These are phyloP conservation scores for Athalia rosae DNA, from an alignment of 2,888 invertebrate genomes.

Conservation along the genomic window DNA sequence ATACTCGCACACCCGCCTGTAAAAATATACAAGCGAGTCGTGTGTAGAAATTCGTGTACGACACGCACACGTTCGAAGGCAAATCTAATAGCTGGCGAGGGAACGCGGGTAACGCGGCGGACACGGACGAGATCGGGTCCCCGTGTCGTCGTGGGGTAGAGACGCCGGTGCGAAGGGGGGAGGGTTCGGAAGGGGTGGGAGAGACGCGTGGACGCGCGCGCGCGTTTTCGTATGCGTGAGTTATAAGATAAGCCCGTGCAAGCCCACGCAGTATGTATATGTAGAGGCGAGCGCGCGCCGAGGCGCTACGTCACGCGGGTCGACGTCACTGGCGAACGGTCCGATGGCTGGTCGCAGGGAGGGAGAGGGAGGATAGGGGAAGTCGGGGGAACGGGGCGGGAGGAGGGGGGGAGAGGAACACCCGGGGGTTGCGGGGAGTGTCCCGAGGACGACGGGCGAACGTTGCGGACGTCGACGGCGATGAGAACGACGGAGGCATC, in stretches of 20 bases:
- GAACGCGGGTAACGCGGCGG: slow-evolving; percentile 64
- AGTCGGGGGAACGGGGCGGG: slow-evolving; percentile 43
- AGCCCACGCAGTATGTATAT: slow-evolving; percentile 35
- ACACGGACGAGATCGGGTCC: slow-evolving; percentile 51
- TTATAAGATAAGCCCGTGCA: slow-evolving; percentile 43
- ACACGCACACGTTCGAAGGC: slow-evolving; percentile 39
- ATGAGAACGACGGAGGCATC: slow-evolving; percentile 49
- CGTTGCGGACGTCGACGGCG: slow-evolving; percentile 47
- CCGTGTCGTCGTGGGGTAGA: slow-evolving; percentile 57
- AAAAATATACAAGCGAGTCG: neutral
- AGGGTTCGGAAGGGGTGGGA: slow-evolving; percentile 60
- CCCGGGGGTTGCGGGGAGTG: no score
- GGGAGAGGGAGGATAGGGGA: slow-evolving; percentile 46
- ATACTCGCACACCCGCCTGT: no score
- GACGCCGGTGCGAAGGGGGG: slow-evolving; percentile 55
- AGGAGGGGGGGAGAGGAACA: slow-evolving; percentile 45
- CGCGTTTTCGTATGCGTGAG: slow-evolving; percentile 44
- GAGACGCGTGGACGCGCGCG: slow-evolving; percentile 74
- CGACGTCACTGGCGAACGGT: slow-evolving; percentile 64
- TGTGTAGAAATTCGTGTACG: neutral
- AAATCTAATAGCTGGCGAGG: slow-evolving; percentile 46
- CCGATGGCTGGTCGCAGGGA: slow-evolving; percentile 47
- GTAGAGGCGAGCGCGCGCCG: slow-evolving; percentile 40
- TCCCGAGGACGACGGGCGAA: slow-evolving; percentile 49
- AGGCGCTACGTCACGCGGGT: slow-evolving; percentile 70